Evolutionary conservation across 2,888 invertebrate genomes (phyloP), one percentile per base, ranked within the genome.

Genomic region (Chrysolina haemoptera): DNA sequence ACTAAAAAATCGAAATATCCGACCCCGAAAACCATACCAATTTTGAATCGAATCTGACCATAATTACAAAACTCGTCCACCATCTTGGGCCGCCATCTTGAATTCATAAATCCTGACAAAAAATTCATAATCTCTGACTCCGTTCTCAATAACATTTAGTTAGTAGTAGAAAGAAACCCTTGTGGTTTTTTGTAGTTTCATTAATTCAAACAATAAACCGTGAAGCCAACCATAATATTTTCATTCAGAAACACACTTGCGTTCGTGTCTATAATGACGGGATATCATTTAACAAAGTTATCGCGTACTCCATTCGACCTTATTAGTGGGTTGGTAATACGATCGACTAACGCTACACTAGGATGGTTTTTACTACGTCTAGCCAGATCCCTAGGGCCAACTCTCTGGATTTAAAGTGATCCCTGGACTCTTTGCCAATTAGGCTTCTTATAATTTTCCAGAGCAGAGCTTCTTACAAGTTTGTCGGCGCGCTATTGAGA

Each of bases 251-350:
- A 75, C 73, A 73, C 55, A 74, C 27, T 27, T 27, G 27, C 1
- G 27, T 27, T 27, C 5, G 27, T 27, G 27, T 27, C 27, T 27
- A 27, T 27, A 79, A 81, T 79, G 78, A 79, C 73, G 73, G 74
- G 71, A 76, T 78, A 82, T 83, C 81, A 80, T 80, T 81, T 82
- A 81, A 80, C 81, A 79, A 79, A 83, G 79, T 82, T 81, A 80
- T 82, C 76, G 78, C 77, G 73, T 76, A 72, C 78, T 78, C 78
- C 72, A 71, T 78, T 77, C 79, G 80, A 80, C 79, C 76, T 81
- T 82, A 82, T 83, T 83, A 83, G 79, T 75, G 76, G 78, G 83
- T 81, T 82, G 78, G 83, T 81, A 82, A 83, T 79, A 82, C 78
- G 82, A 82, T 82, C 82, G 78, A 74, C 81, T 81, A 82, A 80